phyloP scores from a whole-genome alignment of 2,797 vertebrate genomes.

The Helarctos malayanus region DNA sequence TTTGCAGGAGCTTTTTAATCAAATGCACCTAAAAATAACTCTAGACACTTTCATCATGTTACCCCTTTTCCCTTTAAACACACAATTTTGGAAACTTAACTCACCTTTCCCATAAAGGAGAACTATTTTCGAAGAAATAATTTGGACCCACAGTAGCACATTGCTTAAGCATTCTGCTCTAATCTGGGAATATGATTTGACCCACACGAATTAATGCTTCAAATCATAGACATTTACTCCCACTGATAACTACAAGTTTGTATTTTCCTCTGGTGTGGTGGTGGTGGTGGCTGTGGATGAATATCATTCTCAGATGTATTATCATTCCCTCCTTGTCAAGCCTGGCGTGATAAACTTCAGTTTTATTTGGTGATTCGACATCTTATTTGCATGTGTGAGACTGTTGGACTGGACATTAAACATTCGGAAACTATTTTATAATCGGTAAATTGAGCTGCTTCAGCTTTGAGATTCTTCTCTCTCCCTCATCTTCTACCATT shows the following conservation, averaged over 20 bases:
- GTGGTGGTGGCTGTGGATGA: not conserved
- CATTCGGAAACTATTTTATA: constrained; percentile 47
- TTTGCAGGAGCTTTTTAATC: constrained; percentile 80
- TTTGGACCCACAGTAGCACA: not conserved
- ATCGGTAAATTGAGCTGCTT: constrained; percentile 15
- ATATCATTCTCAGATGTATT: not conserved
- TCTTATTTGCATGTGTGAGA: constrained; percentile 11
- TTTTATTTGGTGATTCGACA: constrained; percentile 4
- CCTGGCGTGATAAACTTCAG: not conserved
- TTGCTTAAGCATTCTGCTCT: constrained; percentile 27
- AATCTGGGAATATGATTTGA: not conserved
- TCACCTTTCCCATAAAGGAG: constrained; percentile 75
- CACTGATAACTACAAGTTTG: not conserved
- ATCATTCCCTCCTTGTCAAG: not conserved
- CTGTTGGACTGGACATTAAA: constrained; percentile 10
- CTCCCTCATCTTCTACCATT: constrained; percentile 24
- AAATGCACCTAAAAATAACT: constrained; percentile 72
- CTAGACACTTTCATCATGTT: constrained; percentile 77
- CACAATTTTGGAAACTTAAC: constrained; percentile 67
- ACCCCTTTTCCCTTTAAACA: constrained; percentile 67
- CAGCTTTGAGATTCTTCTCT: constrained; percentile 1
- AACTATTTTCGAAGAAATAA: not conserved
- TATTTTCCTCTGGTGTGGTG: not conserved
- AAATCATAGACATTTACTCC: not conserved
- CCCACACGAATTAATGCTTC: constrained; percentile 10